phyloP scores from a whole-genome alignment of 1,140 invertebrate genomes.

The Pinna nobilis region DNA sequence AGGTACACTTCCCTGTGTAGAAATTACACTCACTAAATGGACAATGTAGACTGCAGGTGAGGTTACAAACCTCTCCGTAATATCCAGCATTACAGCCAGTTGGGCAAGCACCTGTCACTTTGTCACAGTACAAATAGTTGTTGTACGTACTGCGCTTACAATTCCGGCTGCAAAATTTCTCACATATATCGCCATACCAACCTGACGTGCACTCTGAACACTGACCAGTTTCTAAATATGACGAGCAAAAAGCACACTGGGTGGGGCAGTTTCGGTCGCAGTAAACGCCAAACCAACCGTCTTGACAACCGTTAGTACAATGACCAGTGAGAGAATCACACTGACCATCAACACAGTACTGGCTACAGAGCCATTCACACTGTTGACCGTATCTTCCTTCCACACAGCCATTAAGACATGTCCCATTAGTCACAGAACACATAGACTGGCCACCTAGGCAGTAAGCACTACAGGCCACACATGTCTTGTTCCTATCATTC shows the following conservation, averaged over 20 bases:
- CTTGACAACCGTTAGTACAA: slow-evolving; percentile 32
- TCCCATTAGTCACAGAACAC: slow-evolving; percentile 15
- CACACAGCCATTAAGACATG: slow-evolving; percentile 26
- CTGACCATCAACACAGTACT: slow-evolving; percentile 3
- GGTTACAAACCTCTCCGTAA: slow-evolving; percentile 31
- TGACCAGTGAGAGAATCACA: slow-evolving; percentile 13
- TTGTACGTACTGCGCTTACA: slow-evolving; percentile 26
- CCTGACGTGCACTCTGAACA: slow-evolving; percentile 31
- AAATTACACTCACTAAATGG: background rate
- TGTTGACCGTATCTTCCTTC: slow-evolving; percentile 10
- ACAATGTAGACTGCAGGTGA: slow-evolving; percentile 32
- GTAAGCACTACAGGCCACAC: background rate
- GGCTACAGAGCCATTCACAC: slow-evolving; percentile 10
- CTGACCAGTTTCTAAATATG: slow-evolving; percentile 8
- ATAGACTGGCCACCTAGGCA: slow-evolving; percentile 4
- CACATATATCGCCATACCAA: slow-evolving; percentile 32
- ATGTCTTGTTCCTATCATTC: slow-evolving; percentile 5
- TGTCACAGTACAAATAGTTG: slow-evolving; percentile 26
- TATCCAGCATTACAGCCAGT: slow-evolving; percentile 28
- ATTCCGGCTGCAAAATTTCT: slow-evolving; percentile 9
- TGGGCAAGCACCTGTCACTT: slow-evolving; percentile 23
- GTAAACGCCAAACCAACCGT: slow-evolving; percentile 14
- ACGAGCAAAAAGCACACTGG: slow-evolving; percentile 18
- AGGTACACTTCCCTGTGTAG: slow-evolving; percentile 14
- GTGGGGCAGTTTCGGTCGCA: slow-evolving; percentile 30